These are phyloP conservation scores for Palloptera scutellata DNA, from an alignment of 2,888 invertebrate genomes.

Conservation along the genomic window DNA sequence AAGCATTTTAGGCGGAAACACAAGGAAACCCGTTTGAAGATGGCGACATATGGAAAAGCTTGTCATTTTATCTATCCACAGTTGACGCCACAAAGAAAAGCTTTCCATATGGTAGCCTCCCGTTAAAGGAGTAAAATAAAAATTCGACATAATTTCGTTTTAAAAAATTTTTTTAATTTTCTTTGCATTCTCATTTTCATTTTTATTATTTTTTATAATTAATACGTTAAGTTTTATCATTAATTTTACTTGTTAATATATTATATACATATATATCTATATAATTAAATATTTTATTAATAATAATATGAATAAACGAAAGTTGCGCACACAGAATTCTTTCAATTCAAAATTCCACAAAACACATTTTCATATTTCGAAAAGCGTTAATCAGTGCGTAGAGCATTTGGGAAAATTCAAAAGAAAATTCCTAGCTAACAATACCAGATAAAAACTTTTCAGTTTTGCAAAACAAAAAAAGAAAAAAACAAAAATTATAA, in stretches of 20 bases:
- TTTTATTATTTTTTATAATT: conserved; percentile 33
- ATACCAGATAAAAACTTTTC: neutral
- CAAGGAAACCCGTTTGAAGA: no score
- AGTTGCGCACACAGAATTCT: conserved; percentile 9
- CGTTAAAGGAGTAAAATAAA: neutral
- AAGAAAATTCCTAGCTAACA: neutral
- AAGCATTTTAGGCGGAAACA: no score
- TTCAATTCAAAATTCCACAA: conserved; percentile 2
- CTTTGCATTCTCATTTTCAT: conserved; percentile 15
- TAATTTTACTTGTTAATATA: conserved; percentile 26
- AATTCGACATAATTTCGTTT: conserved; percentile 9
- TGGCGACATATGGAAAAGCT: no score
- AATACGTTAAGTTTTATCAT: conserved; percentile 32
- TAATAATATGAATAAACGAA: conserved; percentile 10
- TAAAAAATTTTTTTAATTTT: conserved; percentile 30
- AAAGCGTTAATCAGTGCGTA: conserved; percentile 14
- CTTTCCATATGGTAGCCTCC: neutral
- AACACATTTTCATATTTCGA: conserved; percentile 8
- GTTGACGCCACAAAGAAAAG: no score
- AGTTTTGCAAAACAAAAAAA: neutral
- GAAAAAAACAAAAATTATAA: neutral
- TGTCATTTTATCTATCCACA: no score
- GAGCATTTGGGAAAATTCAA: neutral
- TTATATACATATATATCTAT: conserved; percentile 33
- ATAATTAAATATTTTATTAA: conserved; percentile 17